phyloP scores from a whole-genome alignment of 2,888 invertebrate genomes.

The Mellilla xanthometata region DNA sequence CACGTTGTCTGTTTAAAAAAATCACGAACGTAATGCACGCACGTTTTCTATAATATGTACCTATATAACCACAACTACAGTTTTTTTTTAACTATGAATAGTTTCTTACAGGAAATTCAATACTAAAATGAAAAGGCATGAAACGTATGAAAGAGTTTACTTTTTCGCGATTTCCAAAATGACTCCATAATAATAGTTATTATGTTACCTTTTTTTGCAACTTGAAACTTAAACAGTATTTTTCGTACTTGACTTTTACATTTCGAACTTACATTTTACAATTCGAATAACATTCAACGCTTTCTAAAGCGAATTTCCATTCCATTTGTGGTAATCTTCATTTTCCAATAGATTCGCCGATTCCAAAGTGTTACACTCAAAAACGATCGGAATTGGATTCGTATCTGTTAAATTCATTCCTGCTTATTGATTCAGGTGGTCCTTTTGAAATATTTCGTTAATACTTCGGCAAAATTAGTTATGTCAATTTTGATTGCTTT shows the following conservation, averaged over 20 bases:
- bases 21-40: slow-evolving; percentile 14
- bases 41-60: no score
- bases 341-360: slow-evolving; percentile 21
- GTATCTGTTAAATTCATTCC: slow-evolving; percentile 24
- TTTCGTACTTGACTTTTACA: no score
- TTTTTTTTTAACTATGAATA: no score
- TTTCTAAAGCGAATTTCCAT: slow-evolving; percentile 17
- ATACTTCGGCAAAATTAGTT: slow-evolving; percentile 15
- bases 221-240: no score
- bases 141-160: no score
- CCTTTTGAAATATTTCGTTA: slow-evolving; percentile 27
- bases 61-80: no score
- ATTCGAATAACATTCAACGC: slow-evolving; percentile 5
- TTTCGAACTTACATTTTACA: slow-evolving; percentile 15
- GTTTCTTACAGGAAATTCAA: no score
- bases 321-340: slow-evolving; percentile 20
- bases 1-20: slow-evolving; percentile 9
- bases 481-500: slow-evolving; percentile 22
- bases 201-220: no score
- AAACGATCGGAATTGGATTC: slow-evolving; percentile 24
- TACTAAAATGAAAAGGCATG: no score
- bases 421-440: slow-evolving; percentile 23
- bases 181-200: no score
- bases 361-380: slow-evolving; percentile 11
- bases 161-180: no score